These are phyloP conservation scores for Tortricodes alternella DNA, from an alignment of 2,888 invertebrate genomes.

Conservation along the genomic window DNA sequence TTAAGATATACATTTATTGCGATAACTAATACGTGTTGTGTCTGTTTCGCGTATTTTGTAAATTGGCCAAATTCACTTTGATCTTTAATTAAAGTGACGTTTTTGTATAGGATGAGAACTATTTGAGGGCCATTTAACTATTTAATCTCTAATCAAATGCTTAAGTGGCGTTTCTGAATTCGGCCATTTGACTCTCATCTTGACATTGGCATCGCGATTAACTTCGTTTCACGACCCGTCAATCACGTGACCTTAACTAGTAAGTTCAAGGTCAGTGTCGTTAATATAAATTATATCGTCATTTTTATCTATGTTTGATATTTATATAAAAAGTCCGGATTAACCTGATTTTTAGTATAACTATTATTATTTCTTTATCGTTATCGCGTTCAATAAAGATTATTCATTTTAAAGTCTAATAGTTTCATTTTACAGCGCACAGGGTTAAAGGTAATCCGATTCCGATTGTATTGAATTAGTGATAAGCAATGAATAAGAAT, in stretches of 20 bases:
- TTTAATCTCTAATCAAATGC: too few species aligned
- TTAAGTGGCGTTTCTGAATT: background rate
- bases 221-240: constrained; percentile 6
- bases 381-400: too few species aligned
- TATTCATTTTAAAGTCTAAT: background rate
- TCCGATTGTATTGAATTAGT: background rate
- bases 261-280: constrained; percentile 32
- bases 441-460: background rate
- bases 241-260: constrained; percentile 30
- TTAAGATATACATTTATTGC: too few species aligned
- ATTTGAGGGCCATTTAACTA: too few species aligned
- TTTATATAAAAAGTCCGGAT: background rate
- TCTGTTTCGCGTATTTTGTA: too few species aligned
- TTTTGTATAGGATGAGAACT: too few species aligned
- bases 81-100: too few species aligned
- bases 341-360: too few species aligned
- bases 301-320: background rate
- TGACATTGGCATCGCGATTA: background rate
- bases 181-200: background rate
- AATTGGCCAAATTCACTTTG: too few species aligned
- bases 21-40: too few species aligned
- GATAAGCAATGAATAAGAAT: background rate
- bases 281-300: constrained; percentile 14
- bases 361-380: too few species aligned
- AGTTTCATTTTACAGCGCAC: background rate